phyloP scores from a whole-genome alignment of 2,888 invertebrate species.

The Antheraea assamensis region DNA sequence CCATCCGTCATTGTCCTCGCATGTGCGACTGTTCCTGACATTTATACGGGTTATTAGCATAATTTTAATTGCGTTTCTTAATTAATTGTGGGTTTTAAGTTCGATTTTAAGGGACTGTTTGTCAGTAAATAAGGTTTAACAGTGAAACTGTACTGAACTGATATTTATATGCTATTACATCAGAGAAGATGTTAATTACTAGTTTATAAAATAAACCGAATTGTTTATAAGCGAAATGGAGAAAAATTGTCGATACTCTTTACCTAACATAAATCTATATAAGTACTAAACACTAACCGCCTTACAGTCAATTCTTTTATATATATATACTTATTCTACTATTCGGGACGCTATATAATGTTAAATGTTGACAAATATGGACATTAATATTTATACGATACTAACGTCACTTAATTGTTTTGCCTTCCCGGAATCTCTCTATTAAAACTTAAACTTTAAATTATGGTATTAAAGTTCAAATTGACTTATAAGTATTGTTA shows the following conservation, averaged over 20 bases:
- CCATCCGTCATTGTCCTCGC: slow-evolving; percentile 45
- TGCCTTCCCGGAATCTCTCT: no score
- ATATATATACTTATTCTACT: no score
- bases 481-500: no score
- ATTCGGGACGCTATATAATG: no score
- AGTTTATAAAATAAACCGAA: not conserved
- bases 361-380: no score
- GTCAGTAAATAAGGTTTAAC: not conserved
- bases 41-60: slow-evolving; percentile 69
- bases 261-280: not conserved
- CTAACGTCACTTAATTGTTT: no score
- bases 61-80: slow-evolving; percentile 50
- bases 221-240: not conserved
- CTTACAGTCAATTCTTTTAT: no score
- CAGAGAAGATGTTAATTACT: not conserved
- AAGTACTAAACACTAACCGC: no score
- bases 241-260: not conserved
- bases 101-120: not conserved
- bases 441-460: no score
- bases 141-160: not conserved
- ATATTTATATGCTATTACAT: not conserved
- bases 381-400: no score
- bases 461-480: no score
- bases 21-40: slow-evolving; percentile 24
- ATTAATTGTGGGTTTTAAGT: slow-evolving; percentile 28